Evolutionary conservation across 2,888 invertebrate species (phyloP).

Genomic region (Chydorus sphaericus): DNA sequence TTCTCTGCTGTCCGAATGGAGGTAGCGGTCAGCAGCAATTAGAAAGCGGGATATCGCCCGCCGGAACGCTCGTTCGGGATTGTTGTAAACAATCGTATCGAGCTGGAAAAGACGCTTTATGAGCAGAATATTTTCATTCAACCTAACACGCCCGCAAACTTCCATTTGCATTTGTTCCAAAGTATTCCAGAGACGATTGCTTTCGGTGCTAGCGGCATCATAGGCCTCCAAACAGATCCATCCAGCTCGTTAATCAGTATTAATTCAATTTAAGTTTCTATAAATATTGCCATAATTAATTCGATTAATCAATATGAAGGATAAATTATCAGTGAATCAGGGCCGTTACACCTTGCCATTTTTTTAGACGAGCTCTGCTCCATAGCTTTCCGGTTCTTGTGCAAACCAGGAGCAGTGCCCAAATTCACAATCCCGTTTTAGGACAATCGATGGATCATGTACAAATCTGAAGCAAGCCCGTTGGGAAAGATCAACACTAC

Average conservation of each 20-base stretch:
- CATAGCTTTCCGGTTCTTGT: slow-evolving; percentile 29
- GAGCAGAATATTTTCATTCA: slow-evolving; percentile 19
- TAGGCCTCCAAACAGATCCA: no score
- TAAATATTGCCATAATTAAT: no score
- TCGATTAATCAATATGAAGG: no score
- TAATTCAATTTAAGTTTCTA: no score
- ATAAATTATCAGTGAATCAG: no score
- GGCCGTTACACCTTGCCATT: slow-evolving; percentile 27
- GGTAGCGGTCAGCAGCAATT: not conserved
- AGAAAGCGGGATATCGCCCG: no score
- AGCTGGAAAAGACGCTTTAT: slow-evolving; percentile 17
- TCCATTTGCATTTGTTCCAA: slow-evolving; percentile 30
- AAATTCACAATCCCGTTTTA: slow-evolving; percentile 24
- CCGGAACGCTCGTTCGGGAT: slow-evolving; percentile 19
- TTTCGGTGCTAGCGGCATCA: no score
- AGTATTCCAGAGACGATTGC: slow-evolving; percentile 27
- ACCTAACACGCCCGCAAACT: slow-evolving; percentile 27
- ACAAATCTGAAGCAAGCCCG: slow-evolving; percentile 29
- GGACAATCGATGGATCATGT: slow-evolving; percentile 29
- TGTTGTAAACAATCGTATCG: slow-evolving; percentile 22
- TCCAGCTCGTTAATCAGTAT: no score
- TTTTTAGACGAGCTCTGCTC: slow-evolving; percentile 27
- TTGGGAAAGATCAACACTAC: slow-evolving; percentile 30
- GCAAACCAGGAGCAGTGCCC: slow-evolving; percentile 23
- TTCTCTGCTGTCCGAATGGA: slow-evolving; percentile 27